Evolutionary conservation across 2,797 vertebrate species (phyloP), one percentile per base, ranked within the genome.

Genomic region (Oryzias dopingdopingensis): DNA sequence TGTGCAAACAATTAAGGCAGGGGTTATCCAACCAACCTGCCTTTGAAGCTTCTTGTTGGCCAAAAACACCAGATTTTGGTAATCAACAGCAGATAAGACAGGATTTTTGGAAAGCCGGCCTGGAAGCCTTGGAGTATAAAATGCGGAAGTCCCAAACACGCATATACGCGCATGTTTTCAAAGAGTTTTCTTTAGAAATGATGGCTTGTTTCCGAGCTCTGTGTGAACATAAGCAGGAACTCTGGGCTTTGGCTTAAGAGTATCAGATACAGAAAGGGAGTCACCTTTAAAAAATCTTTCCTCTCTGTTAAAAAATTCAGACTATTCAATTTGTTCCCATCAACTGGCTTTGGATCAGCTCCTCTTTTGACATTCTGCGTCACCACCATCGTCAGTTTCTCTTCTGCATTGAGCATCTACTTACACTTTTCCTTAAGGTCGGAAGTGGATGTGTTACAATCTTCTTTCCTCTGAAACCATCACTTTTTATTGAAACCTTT

Each of bases 221-320:
- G 24, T 26, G 24, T 26, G 24, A 26, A 26, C 4, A 26, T 6
- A 26, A 26, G 24, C 24, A 26, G 4, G 86, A 75, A 88, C 82
- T 82, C 78, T 77, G 67, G 70, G 66, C 74, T 76, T 54, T 56
- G 63, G 64, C 64, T 76, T 70, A 59, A 65, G 60, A 40, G 65
- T 74, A 67, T 69, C 80, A 87, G 81, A 87, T 84, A 74, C 56
- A 72, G 74, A 67, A 45, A 52, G 67, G 60, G 67, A 67, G 22
- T 8, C 29, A 16, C 20, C 26, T 53, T 59, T 18, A 16, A 56
- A 47, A n/a, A 68, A 49, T 49, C 23, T 6, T 40, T 20, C 42
- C 23, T 60, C 56, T 45, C n/a, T 61, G 41, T 62, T 70, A n/a
- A 41, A 52, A 55, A 56, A 32, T 16, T 4, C 15, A 13, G 14